Evolutionary conservation across 2,888 invertebrate species (phyloP), one percentile per base, ranked within the genome.

Genomic region (Nineta flava): DNA sequence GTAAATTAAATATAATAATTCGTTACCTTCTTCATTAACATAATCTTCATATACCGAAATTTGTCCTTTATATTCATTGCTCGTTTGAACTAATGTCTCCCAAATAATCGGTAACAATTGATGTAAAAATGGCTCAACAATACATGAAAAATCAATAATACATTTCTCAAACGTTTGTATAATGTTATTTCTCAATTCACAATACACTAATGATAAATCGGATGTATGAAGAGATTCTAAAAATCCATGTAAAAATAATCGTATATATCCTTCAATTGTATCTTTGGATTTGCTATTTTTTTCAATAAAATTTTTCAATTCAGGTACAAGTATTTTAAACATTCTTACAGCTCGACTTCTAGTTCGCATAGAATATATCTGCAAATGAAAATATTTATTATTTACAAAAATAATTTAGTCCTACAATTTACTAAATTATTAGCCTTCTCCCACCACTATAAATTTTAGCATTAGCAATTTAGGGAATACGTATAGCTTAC

Each of bases 101-200:
- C 49, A 49, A 12, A 49, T 40, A 5, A 43, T 32, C 26, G 49
- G 44, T 10, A 49, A 44, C 9, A 49, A 31, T 21, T 32, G 15
- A n/a, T 17, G 43, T 32, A 49, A 34, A 34, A 31, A 44, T 12
- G 49, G 44, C 21, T 19, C 26, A 26, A 44, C 44, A n/a, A 21
- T 13, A 13, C 26, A 26, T 17, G 44, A 26, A 10, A 44, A 44
- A 26, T 44, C n/a, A 17, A 21, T 7, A 3, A 44, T 26, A 9
- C 15, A 19, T 21, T 44, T 26, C 7, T 44, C 21, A 21, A 44
- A 17, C 3, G 44, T 44, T 44, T 44, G 19, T 9, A 44, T 44
- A 26, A 44, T 21, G 13, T 44, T 44, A 2, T 7, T 44, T 21
- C 13, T 3, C 5, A 44, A 21, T 12, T 44, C 44, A 21, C 38